Base-by-base conservation (phyloP, 2,113 vertebrate genomes). In the Urocolius indicus region DNA sequence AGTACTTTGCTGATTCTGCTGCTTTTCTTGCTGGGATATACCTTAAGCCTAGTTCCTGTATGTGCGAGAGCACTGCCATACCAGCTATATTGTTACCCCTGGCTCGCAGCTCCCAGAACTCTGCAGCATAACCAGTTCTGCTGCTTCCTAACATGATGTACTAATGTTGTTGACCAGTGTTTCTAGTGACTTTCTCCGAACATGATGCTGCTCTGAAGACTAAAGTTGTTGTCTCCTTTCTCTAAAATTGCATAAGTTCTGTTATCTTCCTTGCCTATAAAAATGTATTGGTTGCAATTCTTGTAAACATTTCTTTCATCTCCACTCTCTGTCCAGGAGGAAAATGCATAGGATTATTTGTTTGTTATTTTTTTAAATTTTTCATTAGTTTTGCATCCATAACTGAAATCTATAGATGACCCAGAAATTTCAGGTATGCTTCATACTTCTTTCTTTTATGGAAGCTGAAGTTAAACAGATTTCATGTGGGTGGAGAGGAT, bases 71-170 rank as follows among this genome's bases (percentile, higher is more conserved):
- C 34, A 51, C 10, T 41, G 10, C 26, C 16, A 6, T 19, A 21
- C 11, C 26, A 52, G 13, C 7, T 1, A 0, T 38, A 8, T 75
- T 57, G 13, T 38, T 48, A 52, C 8, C 16, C 6, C 6, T 24
- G 22, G 17, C 3, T 79, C 41, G 10, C n/a, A 87, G 2, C 9
- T 48, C 29, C 34, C 55, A 36, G 18, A 71, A 66, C 17, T 5
- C 8, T 65, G 11, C 5, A 7, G 20, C 0, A 0, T 24, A 68
- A 22, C 2, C 5, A 3, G 9, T 59, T 26, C 26, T 68, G 32
- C 27, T 80, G 30, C 49, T 85, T 13, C 13, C 5, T 57, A 32
- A 7, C 11, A 45, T 32, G 19, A 66, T 13, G 10, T n/a, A 48
- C 2, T 48, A 55, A 52, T 32, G 2, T 16, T 59, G 18, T 38